These are phyloP conservation scores for Aulostomus chinensis DNA, from an alignment of 2,797 vertebrate species.

Conservation along the genomic window DNA sequence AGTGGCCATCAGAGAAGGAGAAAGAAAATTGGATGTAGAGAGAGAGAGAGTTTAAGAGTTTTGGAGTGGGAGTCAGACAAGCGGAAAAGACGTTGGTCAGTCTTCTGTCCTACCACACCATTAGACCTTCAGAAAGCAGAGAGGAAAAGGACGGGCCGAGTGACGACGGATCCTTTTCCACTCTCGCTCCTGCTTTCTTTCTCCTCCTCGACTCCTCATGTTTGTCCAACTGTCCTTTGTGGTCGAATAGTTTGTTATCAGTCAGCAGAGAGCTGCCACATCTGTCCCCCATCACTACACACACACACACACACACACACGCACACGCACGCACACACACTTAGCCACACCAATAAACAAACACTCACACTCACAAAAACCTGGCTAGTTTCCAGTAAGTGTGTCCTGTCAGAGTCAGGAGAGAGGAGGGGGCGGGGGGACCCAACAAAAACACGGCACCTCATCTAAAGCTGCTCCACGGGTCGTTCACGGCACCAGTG, in stretches of 20 bases:
- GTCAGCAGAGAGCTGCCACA: conserved; percentile 43
- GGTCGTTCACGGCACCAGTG: conserved; percentile 57
- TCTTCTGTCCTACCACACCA: conserved; percentile 25
- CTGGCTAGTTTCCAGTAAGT: conserved; percentile 28
- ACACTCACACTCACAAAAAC: background rate
- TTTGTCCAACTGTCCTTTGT: conserved; percentile 40
- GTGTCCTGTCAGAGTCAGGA: conserved; percentile 19
- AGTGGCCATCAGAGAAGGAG: conserved; percentile 35
- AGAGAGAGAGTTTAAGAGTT: too few relatives aligned
- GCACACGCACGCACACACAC: background rate
- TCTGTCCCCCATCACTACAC: conserved; percentile 33
- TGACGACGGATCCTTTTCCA: conserved; percentile 10
- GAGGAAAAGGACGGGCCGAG: conserved; percentile 5
- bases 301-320: conserved; percentile 1
- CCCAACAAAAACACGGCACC: conserved; percentile 6
- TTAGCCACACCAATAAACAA: conserved; percentile 1
- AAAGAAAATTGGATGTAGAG: conserved; percentile 54
- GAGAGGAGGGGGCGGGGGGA: background rate
- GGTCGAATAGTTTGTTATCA: conserved; percentile 55
- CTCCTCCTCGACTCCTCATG: conserved; percentile 28
- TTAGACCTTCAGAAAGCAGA: conserved; percentile 26
- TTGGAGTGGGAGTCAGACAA: too few relatives aligned
- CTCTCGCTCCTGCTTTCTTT: conserved; percentile 17
- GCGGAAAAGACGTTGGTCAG: conserved; percentile 46
- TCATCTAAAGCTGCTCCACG: conserved; percentile 39